Evolutionary conservation across 2,113 vertebrate species (phyloP), one percentile per base, ranked within the genome.

Genomic region (Brachyhypopomus occidentalis): DNA sequence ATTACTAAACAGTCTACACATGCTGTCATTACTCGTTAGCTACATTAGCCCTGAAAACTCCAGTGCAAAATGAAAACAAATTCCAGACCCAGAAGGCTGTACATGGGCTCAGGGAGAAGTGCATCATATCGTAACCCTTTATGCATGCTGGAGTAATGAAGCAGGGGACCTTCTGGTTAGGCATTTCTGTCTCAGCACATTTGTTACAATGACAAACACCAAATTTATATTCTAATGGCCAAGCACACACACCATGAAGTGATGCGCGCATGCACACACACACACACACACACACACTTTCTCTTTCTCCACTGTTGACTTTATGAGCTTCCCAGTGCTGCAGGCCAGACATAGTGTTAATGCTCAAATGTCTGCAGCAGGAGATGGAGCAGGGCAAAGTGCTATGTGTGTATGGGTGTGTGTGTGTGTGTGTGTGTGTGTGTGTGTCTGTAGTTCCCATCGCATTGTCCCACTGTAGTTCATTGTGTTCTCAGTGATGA

Each of bases 401-500:
- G 34, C 36, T 64, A 38, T 63, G 59, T 38, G n/a, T 3, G 20
- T 20, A 38, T 3, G 38, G 38, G 41, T 6, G 41, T 8, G 45
- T 30, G 30, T 30, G 30, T 30, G 30, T 30, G 30, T n/a, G 45
- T 12, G 45, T 8, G 64, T 59, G 19, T 60, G 72, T 27, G 3
- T 75, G 45, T 63, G 59, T 48, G 55, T 58, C 27, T 59, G 59
- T 19, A n/a, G 52, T 75, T 75, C n/a, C 59, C 25, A 17, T 60
- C 55, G 23, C 12, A 55, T 36, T 64, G 38, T 64, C 22, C 16
- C 58, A 19, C 41, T 55, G 41, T 27, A 64, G 16, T 58, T 14
- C 72, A 80, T 80, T 80, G 78, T 73, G 20, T 27, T 73, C 12
- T 70, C 34, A 48, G 27, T 73, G 70, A 80, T 72, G 56, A 12